Conservation (phyloP, 1,140 invertebrate genomes). For the Megalopta genalis region DNA sequence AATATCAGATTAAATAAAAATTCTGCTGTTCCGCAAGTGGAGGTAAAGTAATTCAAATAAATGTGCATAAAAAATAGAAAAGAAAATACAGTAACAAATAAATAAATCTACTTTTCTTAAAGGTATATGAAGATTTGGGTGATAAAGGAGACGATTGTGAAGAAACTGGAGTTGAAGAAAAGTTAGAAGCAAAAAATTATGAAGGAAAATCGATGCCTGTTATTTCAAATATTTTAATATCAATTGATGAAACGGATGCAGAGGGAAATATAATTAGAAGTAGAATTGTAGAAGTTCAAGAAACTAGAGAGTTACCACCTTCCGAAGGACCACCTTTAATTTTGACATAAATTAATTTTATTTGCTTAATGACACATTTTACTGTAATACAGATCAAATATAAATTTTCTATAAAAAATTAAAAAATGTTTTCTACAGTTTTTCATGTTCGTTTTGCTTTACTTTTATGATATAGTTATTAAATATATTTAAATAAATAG, state of each 20-base stretch:
- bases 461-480: neutral
- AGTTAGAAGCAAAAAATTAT: slow-evolving; percentile 8
- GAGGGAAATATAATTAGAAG: slow-evolving; percentile 80
- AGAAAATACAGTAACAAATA: neutral
- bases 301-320: slow-evolving; percentile 74
- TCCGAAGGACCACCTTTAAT: slow-evolving; percentile 72
- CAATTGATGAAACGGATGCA: slow-evolving; percentile 80
- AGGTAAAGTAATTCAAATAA: slow-evolving; percentile 33
- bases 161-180: neutral
- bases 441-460: neutral
- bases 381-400: neutral
- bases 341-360: slow-evolving; percentile 63
- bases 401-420: neutral
- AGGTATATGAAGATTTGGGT: slow-evolving; percentile 65
- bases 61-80: neutral
- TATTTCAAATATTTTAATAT: slow-evolving; percentile 79
- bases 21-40: slow-evolving; percentile 39
- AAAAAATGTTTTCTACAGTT: too few species aligned
- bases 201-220: slow-evolving; percentile 66
- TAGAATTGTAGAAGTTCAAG: slow-evolving; percentile 77
- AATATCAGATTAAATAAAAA: slow-evolving; percentile 61
- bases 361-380: neutral
- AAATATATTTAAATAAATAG: slow-evolving; percentile 9
- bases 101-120: slow-evolving; percentile 10
- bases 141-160: slow-evolving; percentile 39